Conservation (phyloP, 2,888 invertebrate genomes). For the Acrobeloides nanus region DNA sequence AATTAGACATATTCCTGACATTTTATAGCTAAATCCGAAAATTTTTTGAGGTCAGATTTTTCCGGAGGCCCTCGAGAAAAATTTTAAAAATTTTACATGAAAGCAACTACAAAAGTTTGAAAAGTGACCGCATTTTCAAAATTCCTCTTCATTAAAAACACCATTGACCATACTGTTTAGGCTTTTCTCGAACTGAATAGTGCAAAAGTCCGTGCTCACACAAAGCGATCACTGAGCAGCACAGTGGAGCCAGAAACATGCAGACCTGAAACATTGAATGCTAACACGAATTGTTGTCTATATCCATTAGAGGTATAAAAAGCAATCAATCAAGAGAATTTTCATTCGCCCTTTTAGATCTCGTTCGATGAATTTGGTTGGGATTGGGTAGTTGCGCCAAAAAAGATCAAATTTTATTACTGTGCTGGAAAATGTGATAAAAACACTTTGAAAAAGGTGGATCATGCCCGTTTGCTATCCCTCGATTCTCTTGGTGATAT, state of each 20-base stretch:
- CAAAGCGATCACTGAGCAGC: background rate
- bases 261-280: background rate
- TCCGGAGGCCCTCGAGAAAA: too few species aligned
- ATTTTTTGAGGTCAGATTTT: too few species aligned
- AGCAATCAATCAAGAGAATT: too few species aligned
- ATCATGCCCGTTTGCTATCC: background rate
- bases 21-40: too few species aligned
- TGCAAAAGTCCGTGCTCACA: background rate
- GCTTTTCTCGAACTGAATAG: background rate
- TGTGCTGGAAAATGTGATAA: background rate
- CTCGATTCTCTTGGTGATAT: background rate
- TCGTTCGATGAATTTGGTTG: background rate
- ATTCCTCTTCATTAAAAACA: too few species aligned
- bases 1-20: too few species aligned
- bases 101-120: too few species aligned
- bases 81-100: too few species aligned
- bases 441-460: background rate
- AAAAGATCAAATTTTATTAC: background rate
- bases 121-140: too few species aligned
- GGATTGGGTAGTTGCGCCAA: background rate
- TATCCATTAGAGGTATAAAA: slow-evolving; percentile 1
- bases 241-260: background rate
- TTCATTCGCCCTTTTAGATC: background rate
- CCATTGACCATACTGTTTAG: too few species aligned
- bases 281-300: background rate